Evolutionary conservation across 2,888 invertebrate species (phyloP), one percentile per base, ranked within the genome.

Genomic region (Cerastis rubricosa): DNA sequence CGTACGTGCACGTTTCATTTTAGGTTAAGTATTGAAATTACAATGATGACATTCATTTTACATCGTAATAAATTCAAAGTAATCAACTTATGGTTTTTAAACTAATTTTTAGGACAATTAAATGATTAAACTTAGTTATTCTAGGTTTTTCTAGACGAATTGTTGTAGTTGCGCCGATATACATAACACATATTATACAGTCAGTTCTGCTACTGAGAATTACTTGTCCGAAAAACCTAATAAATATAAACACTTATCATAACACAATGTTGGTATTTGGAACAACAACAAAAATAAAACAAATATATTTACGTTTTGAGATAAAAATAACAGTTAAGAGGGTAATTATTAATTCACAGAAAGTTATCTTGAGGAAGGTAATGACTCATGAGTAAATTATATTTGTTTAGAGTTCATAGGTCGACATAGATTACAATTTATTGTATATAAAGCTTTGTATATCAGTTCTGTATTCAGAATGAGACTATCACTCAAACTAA

Each of bases 361-460:
- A 45, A 25, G 0, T 25, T 57, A 75, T 57, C 45, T 75, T 17
- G n/a, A 45, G 7, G n/a, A 17, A 12, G n/a, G n/a, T n/a, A 14
- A 63, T 40, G n/a, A 63, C 63, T n/a, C n/a, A n/a, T n/a, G n/a
- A n/a, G n/a, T 68, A 47, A 35, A 35, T n/a, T 51, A 22, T 35
- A 57, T 45, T 25, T 25, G 14, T 11, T 19, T n/a, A 1, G n/a
- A 76, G 74, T 61, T 74, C 74, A 74, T 0, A 74, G 49, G 74
- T 74, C 25, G 5, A 57, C 14, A 35, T 45, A 45, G 59, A 61
- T 61, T 61, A 61, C 61, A 35, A 61, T 19, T 9, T 22, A 61
- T 25, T 43, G 40, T 49, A 43, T 74, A 74, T n/a, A 61, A 59
- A 12, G 35, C 6, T 47, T 59, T 47, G 25, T 35, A 8, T 76